Evolutionary conservation across 2,797 vertebrate genomes (phyloP).

Genomic region (Sylvia borin): DNA sequence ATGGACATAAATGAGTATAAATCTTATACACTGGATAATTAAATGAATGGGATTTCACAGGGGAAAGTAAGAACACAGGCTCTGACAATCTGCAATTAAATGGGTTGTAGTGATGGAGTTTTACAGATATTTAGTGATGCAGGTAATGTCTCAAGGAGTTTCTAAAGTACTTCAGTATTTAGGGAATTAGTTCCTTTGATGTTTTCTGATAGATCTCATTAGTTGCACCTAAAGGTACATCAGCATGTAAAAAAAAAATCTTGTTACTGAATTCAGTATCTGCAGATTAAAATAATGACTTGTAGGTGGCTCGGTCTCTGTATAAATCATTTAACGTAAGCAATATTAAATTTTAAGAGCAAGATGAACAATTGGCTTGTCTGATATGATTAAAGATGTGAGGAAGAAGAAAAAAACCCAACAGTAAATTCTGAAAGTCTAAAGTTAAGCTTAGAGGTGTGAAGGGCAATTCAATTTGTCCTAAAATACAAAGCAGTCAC

Average conservation of each 20-base stretch:
- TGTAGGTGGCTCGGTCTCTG: neutral
- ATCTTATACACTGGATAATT: neutral
- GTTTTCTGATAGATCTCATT: neutral
- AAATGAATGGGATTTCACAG: neutral
- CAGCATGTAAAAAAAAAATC: neutral
- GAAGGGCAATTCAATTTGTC: neutral
- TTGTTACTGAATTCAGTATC: neutral
- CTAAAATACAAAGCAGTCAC: neutral
- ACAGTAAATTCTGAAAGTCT: neutral
- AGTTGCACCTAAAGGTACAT: neutral
- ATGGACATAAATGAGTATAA: neutral
- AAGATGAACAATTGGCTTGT: neutral
- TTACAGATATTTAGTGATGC: neutral
- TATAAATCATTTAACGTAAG: neutral
- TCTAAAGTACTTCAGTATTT: neutral
- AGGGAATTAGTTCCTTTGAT: neutral
- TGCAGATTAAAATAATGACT: neutral
- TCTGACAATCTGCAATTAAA: neutral
- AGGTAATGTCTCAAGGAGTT: slow-evolving; percentile 14
- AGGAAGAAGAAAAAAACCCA: neutral
- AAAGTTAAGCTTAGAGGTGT: neutral
- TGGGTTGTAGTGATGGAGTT: neutral
- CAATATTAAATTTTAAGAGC: neutral
- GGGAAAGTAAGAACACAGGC: neutral
- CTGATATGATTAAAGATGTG: neutral